These are phyloP conservation scores for Lota lota DNA, from an alignment of 2,113 vertebrate species.

Conservation along the genomic window DNA sequence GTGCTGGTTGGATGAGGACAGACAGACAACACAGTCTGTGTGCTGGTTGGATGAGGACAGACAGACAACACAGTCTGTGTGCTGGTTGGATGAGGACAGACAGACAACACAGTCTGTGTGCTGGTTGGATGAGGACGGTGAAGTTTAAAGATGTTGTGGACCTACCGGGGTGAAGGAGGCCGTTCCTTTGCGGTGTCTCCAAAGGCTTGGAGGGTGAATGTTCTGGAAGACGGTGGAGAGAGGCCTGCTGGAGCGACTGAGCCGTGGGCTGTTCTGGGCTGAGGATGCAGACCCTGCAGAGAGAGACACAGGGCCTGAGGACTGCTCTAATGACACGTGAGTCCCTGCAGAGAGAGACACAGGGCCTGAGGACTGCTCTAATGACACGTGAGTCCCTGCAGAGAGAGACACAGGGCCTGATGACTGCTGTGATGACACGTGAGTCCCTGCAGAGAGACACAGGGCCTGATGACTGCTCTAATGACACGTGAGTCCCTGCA, in stretches of 20 bases:
- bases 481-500: slow-evolving; percentile 15
- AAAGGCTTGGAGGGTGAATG: slow-evolving; percentile 87
- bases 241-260: slow-evolving; percentile 78
- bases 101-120: too few species aligned
- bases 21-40: too few species aligned
- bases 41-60: too few species aligned
- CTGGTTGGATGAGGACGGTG: too few species aligned
- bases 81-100: slow-evolving; percentile 19
- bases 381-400: slow-evolving; percentile 10
- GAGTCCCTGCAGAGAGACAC: slow-evolving; percentile 2
- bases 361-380: not conserved
- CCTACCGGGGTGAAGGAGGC: slow-evolving; percentile 84
- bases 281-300: slow-evolving; percentile 22
- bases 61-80: not conserved
- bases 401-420: not conserved
- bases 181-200: slow-evolving; percentile 88
- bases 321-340: too few species aligned
- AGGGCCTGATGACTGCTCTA: too few species aligned
- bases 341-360: slow-evolving; percentile 17
- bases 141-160: slow-evolving; percentile 4
- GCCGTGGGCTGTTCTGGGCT: slow-evolving; percentile 61
- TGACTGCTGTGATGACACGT: too few species aligned
- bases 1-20: too few species aligned
- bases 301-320: not conserved
- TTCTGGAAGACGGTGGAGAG: slow-evolving; percentile 91